Conservation (phyloP, 2,888 invertebrate genomes). For the Unio delphinus region DNA sequence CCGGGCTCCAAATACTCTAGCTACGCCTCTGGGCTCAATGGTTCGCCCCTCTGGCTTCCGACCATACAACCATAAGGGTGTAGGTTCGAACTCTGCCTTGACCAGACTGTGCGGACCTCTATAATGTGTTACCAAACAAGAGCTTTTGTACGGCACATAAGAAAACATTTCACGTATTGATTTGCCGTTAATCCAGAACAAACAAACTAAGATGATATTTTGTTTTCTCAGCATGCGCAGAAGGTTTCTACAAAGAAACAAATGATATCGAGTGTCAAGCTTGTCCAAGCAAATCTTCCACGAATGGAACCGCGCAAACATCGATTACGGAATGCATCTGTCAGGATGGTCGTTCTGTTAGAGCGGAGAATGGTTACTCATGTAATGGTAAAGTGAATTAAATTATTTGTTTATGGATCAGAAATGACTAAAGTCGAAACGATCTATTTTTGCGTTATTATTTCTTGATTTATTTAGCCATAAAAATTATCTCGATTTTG, state of each 20-base stretch:
- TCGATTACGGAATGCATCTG: conserved; percentile 24
- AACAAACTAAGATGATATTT: too few relatives aligned
- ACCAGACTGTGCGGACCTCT: too few relatives aligned
- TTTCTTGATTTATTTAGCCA: too few relatives aligned
- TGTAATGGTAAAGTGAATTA: conserved; percentile 22
- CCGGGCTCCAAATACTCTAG: too few relatives aligned
- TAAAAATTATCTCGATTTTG: too few relatives aligned
- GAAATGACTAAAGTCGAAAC: too few relatives aligned
- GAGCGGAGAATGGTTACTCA: conserved; percentile 5
- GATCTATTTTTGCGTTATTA: too few relatives aligned
- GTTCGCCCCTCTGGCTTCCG: background rate
- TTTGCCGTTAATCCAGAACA: too few relatives aligned
- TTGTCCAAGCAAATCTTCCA: conserved; percentile 37
- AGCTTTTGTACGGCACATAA: too few relatives aligned
- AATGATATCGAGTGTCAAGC: conserved; percentile 22
- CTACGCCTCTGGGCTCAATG: too few relatives aligned
- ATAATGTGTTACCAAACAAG: too few relatives aligned
- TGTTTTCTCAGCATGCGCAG: conserved; percentile 34
- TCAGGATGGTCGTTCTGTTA: conserved; percentile 20
- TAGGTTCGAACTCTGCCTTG: background rate
- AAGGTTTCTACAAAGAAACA: conserved; percentile 28
- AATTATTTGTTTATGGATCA: background rate
- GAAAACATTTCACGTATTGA: too few relatives aligned
- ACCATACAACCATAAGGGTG: background rate
- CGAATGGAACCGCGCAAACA: conserved; percentile 18